Evolutionary conservation across 2,888 invertebrate genomes (phyloP).

Genomic region (Steinernema hermaphroditum): DNA sequence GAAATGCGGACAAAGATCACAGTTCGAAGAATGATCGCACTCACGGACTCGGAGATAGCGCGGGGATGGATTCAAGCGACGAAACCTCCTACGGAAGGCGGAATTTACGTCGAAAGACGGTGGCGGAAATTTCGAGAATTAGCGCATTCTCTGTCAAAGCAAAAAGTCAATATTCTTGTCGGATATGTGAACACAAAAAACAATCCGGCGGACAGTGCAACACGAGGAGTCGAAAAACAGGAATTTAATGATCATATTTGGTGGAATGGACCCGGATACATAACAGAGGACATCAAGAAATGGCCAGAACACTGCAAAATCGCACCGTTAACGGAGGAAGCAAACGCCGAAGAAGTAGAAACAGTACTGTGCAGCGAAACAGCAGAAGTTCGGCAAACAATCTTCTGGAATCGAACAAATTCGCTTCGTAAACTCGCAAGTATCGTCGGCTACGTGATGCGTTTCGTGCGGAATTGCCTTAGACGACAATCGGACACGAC

Average conservation of each 20-base stretch:
- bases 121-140: constrained; percentile 38
- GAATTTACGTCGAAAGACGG: constrained; percentile 40
- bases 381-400: neutral
- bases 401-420: neutral
- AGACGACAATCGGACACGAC: neutral
- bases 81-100: neutral
- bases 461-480: neutral
- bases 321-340: neutral
- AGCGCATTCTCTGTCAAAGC: neutral
- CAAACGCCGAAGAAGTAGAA: neutral
- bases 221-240: neutral
- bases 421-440: neutral
- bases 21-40: neutral
- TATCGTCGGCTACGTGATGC: neutral
- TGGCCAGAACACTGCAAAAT: neutral
- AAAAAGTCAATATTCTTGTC: too few species aligned
- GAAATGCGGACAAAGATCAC: constrained; percentile 36
- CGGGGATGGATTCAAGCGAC: neutral
- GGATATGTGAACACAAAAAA: neutral
- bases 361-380: neutral
- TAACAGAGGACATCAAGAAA: too few species aligned
- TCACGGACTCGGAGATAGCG: neutral
- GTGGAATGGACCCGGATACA: neutral
- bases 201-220: constrained; percentile 4
- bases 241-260: neutral